phyloP scores from a whole-genome alignment of 2,797 vertebrate species.

The Xenops minutus region DNA sequence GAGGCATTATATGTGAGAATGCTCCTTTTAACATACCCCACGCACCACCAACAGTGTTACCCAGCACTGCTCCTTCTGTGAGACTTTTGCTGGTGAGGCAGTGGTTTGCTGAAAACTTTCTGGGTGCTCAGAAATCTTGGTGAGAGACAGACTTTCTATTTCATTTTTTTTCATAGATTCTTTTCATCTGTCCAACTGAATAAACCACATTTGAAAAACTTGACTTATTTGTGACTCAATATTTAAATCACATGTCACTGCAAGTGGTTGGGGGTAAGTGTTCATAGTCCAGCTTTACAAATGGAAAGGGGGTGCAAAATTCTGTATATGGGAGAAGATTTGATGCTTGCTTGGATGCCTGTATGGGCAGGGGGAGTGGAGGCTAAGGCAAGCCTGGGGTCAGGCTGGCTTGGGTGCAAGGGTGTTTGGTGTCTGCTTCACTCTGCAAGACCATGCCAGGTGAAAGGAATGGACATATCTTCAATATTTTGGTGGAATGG shows the following conservation, averaged over 20 bases:
- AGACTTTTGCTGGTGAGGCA: neutral
- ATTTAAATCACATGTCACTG: neutral
- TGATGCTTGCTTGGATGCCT: neutral
- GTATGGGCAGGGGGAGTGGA: neutral
- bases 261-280: fast-evolving
- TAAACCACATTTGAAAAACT: neutral
- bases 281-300: neutral
- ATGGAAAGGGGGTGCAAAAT: neutral
- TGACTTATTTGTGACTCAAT: neutral
- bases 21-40: neutral
- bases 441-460: neutral
- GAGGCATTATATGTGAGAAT: neutral
- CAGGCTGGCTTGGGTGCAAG: neutral
- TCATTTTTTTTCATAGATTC: neutral
- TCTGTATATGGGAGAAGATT: neutral
- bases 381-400: neutral
- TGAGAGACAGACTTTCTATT: neutral
- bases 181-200: too few species aligned
- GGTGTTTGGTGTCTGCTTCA: neutral
- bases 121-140: neutral
- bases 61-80: neutral
- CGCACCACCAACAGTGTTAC: fast-evolving
- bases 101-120: neutral
- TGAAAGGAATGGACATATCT: neutral
- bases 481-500: fast-evolving